Base-by-base conservation (phyloP, 2,888 invertebrate species). In the Aleiodes leptofemur region DNA sequence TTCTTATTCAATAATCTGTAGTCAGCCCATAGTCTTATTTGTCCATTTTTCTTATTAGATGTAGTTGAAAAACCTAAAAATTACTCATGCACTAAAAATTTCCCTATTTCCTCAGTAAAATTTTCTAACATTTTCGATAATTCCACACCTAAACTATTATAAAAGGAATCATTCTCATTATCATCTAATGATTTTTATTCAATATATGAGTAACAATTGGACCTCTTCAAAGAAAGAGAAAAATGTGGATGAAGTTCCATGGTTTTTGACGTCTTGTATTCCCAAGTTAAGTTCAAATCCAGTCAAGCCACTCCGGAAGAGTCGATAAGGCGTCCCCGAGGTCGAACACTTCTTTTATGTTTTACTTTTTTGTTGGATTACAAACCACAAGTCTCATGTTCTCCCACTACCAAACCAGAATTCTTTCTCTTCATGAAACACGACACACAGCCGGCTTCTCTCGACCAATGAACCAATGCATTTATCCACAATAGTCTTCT, bases 231-330 rank as follows among this genome's bases (percentile, higher is more conserved):
- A 23, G 23, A 23, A 23, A 23, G 2, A 23, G 23, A 23, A 23
- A 1, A 23, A 23, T 14, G 16, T 50, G 50, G 51, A 51, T 5
- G 14, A 14, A 51, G 51, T 14, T 51, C 14, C 51, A 51, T 51
- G 51, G 14, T 0, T 51, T 51, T 51, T 29, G 57, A 23, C 29
- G 23, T 57, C 57, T 23, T 0, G 43, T 43, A 43, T 43, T 43
- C 16, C 23, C 23, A 23, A 23, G 23, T 23, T 14, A 3, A 16
- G 3, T 53, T 16, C 16, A 14, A 61, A 61, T 61, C 38, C 61
- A 61, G 61, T 72, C 66, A 23, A 43, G 55, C 34, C 61, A 72
- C 16, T 56, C 68, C 73, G 73, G 73, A 73, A 73, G 73, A 56
- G n/a, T n/a, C 31, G 73, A 73, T 73, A 68, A 68, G 68, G 38